Evolutionary conservation across 2,113 vertebrate genomes (phyloP), one percentile per base, ranked within the genome.

Genomic region (Colossoma macropomum): DNA sequence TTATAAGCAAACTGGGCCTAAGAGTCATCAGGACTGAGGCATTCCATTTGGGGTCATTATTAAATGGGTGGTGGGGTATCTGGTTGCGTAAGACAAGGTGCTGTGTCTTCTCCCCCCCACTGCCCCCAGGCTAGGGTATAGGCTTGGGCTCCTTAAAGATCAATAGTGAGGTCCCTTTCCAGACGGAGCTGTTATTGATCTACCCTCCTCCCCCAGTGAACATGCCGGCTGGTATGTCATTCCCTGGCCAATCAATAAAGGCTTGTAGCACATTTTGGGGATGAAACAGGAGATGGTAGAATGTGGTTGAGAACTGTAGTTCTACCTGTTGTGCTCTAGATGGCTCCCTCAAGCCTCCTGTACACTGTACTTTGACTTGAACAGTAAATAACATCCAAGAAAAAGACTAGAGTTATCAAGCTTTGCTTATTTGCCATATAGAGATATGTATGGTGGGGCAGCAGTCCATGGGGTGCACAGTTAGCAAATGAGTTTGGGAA

Each of bases 141-240:
- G 71, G 88, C 86, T 32, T 63, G 38, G 70, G 82, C 84, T 83
- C 87, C 85, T 84, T 87, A 72, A 59, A 73, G 83, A 94, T 95
- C 93, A 91, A 94, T 95, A 88, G 63, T 17, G 81, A 91, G 93
- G 92, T 93, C 89, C 92, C 92, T 95, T 92, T 92, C 92, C 91
- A 93, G 91, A 87, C 92, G 84, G 85, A 89, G 83, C 86, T 84
- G 70, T 60, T 89, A 95, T 95, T 76, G 94, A 95, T 95, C 91
- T 87, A 77, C 89, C 88, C 89, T 90, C 85, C 78, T 84, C 81
- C 86, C 84, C 90, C 84, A 84, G 90, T 91, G 90, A 88, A 77
- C 90, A 90, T 93, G 91, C 92, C 89, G 92, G 91, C 90, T 89
- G 88, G 88, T 93, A 90, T 93, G 91, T 93, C 92, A 93, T 93